phyloP scores from a whole-genome alignment of 2,888 invertebrate species.

The Lithosia quadra region DNA sequence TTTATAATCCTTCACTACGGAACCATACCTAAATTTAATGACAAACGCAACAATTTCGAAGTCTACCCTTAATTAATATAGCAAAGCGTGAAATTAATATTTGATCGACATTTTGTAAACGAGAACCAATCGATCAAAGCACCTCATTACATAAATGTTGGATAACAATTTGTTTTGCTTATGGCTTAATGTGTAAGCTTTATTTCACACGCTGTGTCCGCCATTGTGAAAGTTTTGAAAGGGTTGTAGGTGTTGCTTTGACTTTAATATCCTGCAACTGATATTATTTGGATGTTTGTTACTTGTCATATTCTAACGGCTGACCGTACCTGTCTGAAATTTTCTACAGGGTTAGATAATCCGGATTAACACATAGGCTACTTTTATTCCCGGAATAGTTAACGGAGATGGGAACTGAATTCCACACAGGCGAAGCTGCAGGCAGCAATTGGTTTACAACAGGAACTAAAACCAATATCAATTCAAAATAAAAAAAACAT shows the following conservation, averaged over 20 bases:
- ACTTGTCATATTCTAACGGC: too few relatives aligned
- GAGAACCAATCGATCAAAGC: constrained; percentile 34
- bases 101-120: constrained; percentile 38
- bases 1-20: constrained; percentile 13
- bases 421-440: too few relatives aligned
- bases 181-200: constrained; percentile 4
- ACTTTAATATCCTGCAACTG: neutral
- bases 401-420: too few relatives aligned
- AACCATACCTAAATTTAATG: constrained; percentile 9
- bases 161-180: constrained; percentile 15
- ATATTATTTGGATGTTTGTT: too few relatives aligned
- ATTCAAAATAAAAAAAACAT: too few relatives aligned
- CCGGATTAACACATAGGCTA: too few relatives aligned
- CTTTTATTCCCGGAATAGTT: too few relatives aligned
- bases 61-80: constrained; percentile 39
- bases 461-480: too few relatives aligned
- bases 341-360: too few relatives aligned
- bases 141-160: constrained; percentile 17
- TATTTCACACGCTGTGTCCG: neutral
- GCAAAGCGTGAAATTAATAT: constrained; percentile 48
- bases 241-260: neutral
- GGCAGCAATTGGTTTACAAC: too few relatives aligned
- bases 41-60: constrained; percentile 10
- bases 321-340: too few relatives aligned
- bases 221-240: constrained; percentile 6